Evolutionary conservation across 2,797 vertebrate species (phyloP), one percentile per base, ranked within the genome.

Genomic region (Falco berigora): DNA sequence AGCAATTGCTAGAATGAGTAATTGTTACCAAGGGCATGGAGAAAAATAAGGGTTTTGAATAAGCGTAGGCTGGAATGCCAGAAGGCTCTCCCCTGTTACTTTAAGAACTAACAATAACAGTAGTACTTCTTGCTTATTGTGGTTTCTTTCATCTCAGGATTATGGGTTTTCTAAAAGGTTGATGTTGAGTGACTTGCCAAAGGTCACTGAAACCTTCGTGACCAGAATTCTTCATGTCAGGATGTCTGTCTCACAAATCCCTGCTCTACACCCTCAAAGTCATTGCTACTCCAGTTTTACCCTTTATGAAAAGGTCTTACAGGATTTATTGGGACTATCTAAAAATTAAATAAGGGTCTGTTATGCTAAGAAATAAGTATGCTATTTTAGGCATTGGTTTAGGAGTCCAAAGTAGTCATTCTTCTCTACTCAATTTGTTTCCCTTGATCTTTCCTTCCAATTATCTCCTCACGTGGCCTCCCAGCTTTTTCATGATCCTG

Each of bases 331-430:
- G 18, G 22, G 42, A 86, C 79, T 79, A 46, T 76, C 58, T 90
- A 73, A 69, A 94, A 92, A 69, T 91, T 3, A 96, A 94, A 55
- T 62, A 73, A 85, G 23, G 59, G 30, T 88, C 40, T 88, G 52
- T 93, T 96, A 53, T 88, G n/a, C 55, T 96, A 88, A 88, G 56
- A 93, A 95, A 67, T 71, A 94, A 91, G 78, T 63, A 89, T 44
- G 36, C 71, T 95, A 42, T 88, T 91, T 92, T 88, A 79, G 59
- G 47, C 69, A 59, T 79, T 73, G 63, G 28, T 86, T 86, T 86
- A 67, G 47, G n/a, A 79, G 25, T 71, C 71, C 20, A 67, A 86
- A 95, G 63, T 71, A 85, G 63, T 94, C 0, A 23, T 88, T 95
- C 28, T 92, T 87, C 91, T 93, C 63, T 90, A 72, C 18, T 82